Conservation (phyloP, 2,797 vertebrate genomes). For the Rhincodon typus region DNA sequence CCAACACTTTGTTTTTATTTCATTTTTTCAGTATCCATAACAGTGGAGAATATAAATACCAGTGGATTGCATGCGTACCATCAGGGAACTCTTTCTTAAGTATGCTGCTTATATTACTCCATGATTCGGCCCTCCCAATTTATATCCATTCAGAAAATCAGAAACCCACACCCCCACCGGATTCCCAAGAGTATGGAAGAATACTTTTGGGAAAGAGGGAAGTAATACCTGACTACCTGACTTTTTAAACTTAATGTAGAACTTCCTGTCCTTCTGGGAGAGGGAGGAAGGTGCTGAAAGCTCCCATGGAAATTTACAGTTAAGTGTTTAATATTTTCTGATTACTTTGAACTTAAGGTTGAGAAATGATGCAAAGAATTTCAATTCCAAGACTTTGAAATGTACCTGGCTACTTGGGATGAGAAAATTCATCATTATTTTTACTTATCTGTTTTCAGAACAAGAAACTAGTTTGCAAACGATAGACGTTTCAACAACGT, state of each 20-base stretch:
- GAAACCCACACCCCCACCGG: no score
- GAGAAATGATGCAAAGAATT: background rate
- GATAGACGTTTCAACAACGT: background rate
- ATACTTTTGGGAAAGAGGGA: background rate
- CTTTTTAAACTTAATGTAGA: background rate
- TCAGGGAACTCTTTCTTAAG: background rate
- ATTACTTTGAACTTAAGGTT: background rate
- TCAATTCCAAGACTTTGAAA: background rate
- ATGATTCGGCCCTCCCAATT: background rate
- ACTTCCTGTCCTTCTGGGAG: background rate
- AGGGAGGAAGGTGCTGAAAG: background rate
- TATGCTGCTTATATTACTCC: background rate
- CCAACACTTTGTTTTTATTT: background rate
- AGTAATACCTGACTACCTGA: background rate
- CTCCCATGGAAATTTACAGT: background rate
- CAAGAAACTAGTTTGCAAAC: background rate
- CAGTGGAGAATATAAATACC: background rate
- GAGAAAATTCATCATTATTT: background rate
- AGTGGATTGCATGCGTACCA: background rate
- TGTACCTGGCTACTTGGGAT: background rate
- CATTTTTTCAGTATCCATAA: background rate
- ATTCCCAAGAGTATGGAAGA: background rate
- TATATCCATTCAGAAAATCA: background rate
- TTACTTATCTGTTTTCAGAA: background rate
- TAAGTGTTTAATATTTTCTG: constrained; percentile 4